Conservation (phyloP, 2,888 invertebrate genomes). For the Tanaodytes sp. region DNA sequence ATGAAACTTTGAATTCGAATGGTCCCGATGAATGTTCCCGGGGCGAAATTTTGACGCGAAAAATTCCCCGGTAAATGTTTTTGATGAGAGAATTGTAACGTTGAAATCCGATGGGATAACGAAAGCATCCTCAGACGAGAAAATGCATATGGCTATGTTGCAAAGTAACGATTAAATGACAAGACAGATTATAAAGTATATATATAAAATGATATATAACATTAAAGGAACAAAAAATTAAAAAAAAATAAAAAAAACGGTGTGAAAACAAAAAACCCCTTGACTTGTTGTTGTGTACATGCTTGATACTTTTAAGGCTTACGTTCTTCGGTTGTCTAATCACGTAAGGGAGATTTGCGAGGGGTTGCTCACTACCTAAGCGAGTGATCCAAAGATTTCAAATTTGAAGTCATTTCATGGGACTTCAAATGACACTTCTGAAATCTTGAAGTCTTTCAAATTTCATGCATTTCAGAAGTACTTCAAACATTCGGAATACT, state of each 20-base stretch:
- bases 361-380: too few species aligned
- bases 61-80: too few species aligned
- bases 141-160: constrained; percentile 45
- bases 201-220: constrained; percentile 44
- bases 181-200: constrained; percentile 41
- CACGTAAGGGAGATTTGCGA: constrained; percentile 43
- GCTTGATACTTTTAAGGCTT: constrained; percentile 56
- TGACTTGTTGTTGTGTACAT: constrained; percentile 60
- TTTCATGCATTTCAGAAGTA: too few species aligned
- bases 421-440: too few species aligned
- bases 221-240: too few species aligned
- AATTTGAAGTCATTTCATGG: too few species aligned
- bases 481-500: too few species aligned
- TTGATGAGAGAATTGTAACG: too few species aligned
- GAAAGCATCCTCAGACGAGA: constrained; percentile 22
- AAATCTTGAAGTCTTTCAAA: too few species aligned
- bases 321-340: constrained; percentile 45
- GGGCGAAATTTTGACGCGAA: neutral
- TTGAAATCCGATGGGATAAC: neutral
- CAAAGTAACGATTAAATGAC: constrained; percentile 45
- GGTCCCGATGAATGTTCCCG: too few species aligned
- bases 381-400: too few species aligned
- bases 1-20: too few species aligned
- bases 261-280: constrained; percentile 54
- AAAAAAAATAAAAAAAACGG: constrained; percentile 52